Percentiles rank a stretch among this genome's conserved stretches.
These are phyloP conservation scores for Rhabdophis nuchalis DNA, from an alignment of 2,797 vertebrate genomes.

Conservation along the genomic window DNA sequence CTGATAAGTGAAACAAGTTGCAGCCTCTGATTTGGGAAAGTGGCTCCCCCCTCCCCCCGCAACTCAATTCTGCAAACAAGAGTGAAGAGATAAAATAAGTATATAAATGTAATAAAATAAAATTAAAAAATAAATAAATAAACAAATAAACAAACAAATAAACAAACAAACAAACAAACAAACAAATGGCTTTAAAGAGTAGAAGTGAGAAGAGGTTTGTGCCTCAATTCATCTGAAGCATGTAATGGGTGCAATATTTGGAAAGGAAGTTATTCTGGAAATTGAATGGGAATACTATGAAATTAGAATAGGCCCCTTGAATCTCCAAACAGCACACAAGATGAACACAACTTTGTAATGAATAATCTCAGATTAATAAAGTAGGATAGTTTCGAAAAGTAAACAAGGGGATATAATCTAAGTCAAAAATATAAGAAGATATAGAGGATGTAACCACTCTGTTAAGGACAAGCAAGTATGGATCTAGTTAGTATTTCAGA, in stretches of 20 bases:
- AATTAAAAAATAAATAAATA: no score
- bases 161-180: no score
- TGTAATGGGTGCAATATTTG: not conserved
- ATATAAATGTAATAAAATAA: no score
- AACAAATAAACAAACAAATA: no score
- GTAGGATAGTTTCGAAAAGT: not conserved
- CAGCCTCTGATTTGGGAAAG: not conserved
- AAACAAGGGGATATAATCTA: not conserved
- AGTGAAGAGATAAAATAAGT: not conserved
- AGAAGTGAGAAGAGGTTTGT: not conserved
- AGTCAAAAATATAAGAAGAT: not conserved
- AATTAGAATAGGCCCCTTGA: not conserved
- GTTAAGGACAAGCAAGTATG: not conserved
- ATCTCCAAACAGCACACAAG: not conserved
- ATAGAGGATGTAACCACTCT: not conserved
- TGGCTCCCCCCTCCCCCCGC: not conserved
- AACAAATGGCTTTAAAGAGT: not conserved
- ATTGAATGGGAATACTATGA: no score
- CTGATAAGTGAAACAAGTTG: not conserved
- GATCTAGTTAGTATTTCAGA: not conserved
- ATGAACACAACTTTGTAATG: not conserved
- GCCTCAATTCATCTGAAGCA: not conserved
- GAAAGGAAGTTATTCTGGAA: not conserved
- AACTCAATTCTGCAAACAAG: not conserved
- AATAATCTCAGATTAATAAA: not conserved